These are phyloP conservation scores for Nemoura dubitans DNA, from an alignment of 2,888 invertebrate species.

Conservation along the genomic window DNA sequence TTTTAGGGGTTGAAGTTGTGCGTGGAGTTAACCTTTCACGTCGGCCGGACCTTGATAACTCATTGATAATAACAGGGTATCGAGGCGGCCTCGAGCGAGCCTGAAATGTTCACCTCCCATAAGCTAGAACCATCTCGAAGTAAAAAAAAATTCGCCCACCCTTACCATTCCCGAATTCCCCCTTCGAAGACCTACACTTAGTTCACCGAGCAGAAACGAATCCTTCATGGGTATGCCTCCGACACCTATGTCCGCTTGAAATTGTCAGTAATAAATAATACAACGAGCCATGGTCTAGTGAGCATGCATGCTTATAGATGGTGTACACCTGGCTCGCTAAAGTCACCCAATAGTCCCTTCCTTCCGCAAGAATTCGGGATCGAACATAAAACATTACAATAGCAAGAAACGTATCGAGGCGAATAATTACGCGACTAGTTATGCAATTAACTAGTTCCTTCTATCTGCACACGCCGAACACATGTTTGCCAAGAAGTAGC, in stretches of 20 bases:
- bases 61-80: neutral
- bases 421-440: neutral
- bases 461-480: neutral
- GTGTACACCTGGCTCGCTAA: neutral
- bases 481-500: neutral
- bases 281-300: neutral
- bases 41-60: neutral
- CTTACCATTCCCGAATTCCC: neutral
- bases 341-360: neutral
- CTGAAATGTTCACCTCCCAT: neutral
- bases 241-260: neutral
- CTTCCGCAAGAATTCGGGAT: neutral
- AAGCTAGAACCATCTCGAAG: neutral
- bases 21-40: neutral
- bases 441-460: neutral
- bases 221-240: neutral
- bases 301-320: neutral
- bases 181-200: neutral
- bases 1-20: neutral
- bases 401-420: neutral
- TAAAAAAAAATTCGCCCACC: neutral
- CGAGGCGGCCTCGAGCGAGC: neutral
- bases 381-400: neutral
- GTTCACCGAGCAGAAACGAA: neutral
- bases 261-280: neutral